Conservation (phyloP, 2,797 vertebrate genomes). For the Mus caroli region DNA sequence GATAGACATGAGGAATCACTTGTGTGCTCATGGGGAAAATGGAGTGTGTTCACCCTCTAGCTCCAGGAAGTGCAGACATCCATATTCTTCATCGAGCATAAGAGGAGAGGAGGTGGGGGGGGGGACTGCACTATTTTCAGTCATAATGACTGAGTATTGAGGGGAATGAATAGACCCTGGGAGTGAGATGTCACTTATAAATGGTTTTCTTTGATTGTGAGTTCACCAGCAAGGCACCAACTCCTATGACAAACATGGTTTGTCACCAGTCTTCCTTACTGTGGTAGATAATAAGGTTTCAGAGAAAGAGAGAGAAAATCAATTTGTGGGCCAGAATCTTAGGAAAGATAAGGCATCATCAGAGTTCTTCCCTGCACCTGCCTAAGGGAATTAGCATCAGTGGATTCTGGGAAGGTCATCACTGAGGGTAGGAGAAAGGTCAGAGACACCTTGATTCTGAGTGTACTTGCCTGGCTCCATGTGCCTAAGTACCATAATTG, state of each 20-base stretch:
- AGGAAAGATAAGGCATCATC: background rate
- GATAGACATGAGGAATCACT: no score
- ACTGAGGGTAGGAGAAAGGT: background rate
- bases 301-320: background rate
- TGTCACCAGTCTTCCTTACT: background rate
- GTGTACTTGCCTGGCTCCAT: background rate
- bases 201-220: background rate
- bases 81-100: background rate
- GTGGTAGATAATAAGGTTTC: background rate
- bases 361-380: background rate
- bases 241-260: background rate
- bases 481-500: no score
- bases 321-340: background rate
- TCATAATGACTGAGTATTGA: background rate
- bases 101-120: background rate
- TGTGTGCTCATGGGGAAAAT: background rate
- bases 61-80: background rate
- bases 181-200: background rate
- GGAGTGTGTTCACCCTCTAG: background rate
- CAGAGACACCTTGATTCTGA: background rate
- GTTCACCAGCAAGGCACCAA: background rate
- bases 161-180: background rate
- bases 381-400: background rate
- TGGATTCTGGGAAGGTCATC: background rate
- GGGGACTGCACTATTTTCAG: background rate